Evolutionary conservation across 1,140 invertebrate species (phyloP).

Genomic region (Trissolcus basalis): DNA sequence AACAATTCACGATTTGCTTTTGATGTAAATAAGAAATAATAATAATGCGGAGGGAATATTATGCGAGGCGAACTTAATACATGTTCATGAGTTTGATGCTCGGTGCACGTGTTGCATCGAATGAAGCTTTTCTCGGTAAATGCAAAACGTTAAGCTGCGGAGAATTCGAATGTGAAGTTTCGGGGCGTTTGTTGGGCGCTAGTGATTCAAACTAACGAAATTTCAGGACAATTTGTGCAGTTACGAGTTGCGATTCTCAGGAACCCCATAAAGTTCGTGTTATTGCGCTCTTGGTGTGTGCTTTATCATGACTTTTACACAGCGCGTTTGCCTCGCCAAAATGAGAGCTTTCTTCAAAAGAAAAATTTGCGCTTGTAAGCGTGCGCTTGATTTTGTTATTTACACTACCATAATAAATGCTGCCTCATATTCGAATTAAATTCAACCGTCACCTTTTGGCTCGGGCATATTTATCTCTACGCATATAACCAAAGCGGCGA

Average conservation of each 20-base stretch:
- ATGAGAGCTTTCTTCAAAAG: too few species aligned
- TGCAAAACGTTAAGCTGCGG: conserved; percentile 47
- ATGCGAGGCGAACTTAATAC: conserved; percentile 48
- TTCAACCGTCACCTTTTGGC: too few species aligned
- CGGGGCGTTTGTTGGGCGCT: conserved; percentile 17
- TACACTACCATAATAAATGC: too few species aligned
- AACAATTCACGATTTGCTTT: conserved; percentile 31
- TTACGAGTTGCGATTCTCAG: conserved; percentile 2
- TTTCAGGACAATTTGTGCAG: conserved; percentile 22
- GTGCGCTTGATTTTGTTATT: too few species aligned
- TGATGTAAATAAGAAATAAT: conserved; percentile 40
- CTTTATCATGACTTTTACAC: too few species aligned
- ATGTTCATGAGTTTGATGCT: conserved; percentile 61
- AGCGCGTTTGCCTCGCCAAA: too few species aligned
- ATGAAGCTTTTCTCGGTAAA: too few species aligned
- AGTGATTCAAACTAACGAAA: conserved; percentile 43
- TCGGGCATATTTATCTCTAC: too few species aligned
- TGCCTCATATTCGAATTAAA: too few species aligned
- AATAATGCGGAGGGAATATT: conserved; percentile 25
- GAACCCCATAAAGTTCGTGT: neutral
- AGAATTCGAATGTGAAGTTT: conserved; percentile 24
- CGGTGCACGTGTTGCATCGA: conserved; percentile 53
- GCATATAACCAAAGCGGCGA: too few species aligned
- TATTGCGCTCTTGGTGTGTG: conserved; percentile 11
- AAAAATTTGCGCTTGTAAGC: too few species aligned